These are phyloP conservation scores for Latrodectus hesperus DNA, from an alignment of 2,888 invertebrate genomes.

Conservation along the genomic window DNA sequence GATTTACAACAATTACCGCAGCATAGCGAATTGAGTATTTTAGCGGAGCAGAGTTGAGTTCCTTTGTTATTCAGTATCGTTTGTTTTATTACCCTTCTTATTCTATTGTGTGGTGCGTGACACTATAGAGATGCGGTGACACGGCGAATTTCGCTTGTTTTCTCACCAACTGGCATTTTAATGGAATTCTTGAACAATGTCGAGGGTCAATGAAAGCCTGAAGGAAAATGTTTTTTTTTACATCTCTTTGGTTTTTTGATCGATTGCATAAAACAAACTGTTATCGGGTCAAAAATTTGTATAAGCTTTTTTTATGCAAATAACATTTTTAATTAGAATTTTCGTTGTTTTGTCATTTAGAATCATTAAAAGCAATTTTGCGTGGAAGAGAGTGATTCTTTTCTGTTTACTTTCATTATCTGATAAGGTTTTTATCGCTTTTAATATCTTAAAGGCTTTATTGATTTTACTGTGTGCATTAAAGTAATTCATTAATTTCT, in stretches of 20 bases:
- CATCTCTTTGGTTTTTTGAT: neutral
- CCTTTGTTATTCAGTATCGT: constrained; percentile 35
- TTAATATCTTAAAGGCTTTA: too few species aligned
- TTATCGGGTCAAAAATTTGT: neutral
- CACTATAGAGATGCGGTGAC: constrained; percentile 31
- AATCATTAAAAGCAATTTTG: too few species aligned
- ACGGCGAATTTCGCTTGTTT: constrained; percentile 58
- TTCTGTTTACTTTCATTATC: too few species aligned
- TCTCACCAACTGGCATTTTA: constrained; percentile 30
- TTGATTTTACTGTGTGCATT: too few species aligned
- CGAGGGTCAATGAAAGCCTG: constrained; percentile 1
- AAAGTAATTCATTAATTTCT: too few species aligned
- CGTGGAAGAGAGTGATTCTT: too few species aligned
- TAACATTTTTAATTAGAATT: too few species aligned
- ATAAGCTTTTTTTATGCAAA: neutral
- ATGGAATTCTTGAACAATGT: constrained; percentile 55
- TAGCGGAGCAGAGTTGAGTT: constrained; percentile 25
- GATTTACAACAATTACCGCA: constrained; percentile 36
- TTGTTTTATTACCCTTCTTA: constrained; percentile 42
- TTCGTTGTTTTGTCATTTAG: too few species aligned
- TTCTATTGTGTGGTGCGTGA: constrained; percentile 25
- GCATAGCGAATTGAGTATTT: constrained; percentile 16
- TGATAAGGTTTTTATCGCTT: too few species aligned
- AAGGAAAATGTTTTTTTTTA: neutral
- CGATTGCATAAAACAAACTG: neutral